Evolutionary conservation across 2,113 vertebrate genomes (phyloP).

Genomic region (Atractosteus spatula): DNA sequence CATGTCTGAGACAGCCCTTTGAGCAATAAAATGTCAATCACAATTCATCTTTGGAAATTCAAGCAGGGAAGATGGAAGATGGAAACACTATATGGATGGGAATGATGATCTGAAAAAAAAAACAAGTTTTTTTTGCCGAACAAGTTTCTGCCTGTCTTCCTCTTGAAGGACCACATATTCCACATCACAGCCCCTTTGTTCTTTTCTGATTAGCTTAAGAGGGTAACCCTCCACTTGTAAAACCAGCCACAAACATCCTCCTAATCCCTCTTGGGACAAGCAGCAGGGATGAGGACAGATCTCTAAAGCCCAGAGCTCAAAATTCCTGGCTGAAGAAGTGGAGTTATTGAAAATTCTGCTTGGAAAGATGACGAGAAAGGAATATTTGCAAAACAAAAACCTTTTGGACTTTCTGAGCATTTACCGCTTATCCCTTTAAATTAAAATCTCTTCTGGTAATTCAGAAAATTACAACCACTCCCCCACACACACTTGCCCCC

Average conservation of each 20-base stretch:
- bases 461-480: slow-evolving; percentile 29
- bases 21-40: neutral
- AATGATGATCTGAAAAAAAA: no score
- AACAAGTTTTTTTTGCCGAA: neutral
- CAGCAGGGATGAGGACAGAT: neutral
- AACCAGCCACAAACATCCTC: neutral
- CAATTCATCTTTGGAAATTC: neutral
- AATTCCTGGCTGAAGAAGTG: neutral
- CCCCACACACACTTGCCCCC: neutral
- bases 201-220: slow-evolving; percentile 8
- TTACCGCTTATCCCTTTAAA: slow-evolving; percentile 35
- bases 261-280: slow-evolving; percentile 1
- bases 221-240: neutral
- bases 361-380: neutral
- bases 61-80: neutral
- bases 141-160: neutral
- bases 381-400: neutral
- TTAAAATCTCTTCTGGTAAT: slow-evolving; percentile 40
- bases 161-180: slow-evolving; percentile 47
- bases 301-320: neutral
- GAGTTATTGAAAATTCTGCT: neutral
- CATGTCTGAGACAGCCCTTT: neutral
- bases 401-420: neutral
- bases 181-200: slow-evolving; percentile 47
- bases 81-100: no score